These are phyloP conservation scores for Centropyge bicolor DNA, from an alignment of 2,797 vertebrate genomes.

Conservation along the genomic window DNA sequence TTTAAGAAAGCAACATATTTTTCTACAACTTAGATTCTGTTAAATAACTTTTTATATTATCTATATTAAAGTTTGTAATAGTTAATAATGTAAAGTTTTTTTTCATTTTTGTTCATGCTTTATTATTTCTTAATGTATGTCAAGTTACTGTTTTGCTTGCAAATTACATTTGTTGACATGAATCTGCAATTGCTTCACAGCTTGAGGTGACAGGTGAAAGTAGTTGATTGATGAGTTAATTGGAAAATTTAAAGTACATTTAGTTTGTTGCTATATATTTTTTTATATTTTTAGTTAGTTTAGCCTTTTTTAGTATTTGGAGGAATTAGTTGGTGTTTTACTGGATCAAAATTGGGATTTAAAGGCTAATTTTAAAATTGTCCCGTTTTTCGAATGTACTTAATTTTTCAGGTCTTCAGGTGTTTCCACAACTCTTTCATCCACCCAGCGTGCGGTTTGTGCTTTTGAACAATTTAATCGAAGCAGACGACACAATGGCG, in stretches of 20 bases:
- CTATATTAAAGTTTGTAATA: background rate
- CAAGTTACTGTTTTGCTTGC: background rate
- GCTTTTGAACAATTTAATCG: conserved; percentile 83
- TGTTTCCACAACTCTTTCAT: conserved; percentile 67
- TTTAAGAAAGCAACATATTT: background rate
- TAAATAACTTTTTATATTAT: background rate
- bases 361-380: background rate
- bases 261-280: background rate
- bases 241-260: background rate
- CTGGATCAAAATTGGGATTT: fast-evolving
- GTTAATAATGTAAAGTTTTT: background rate
- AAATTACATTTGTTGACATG: background rate
- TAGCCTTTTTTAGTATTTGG: background rate
- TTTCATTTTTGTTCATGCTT: background rate
- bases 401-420: conserved; percentile 78
- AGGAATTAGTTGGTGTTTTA: background rate
- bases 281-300: background rate
- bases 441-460: conserved; percentile 70
- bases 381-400: background rate
- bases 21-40: background rate
- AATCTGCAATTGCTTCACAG: conserved; percentile 4
- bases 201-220: conserved; percentile 29
- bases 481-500: conserved; percentile 84
- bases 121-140: background rate
- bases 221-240: background rate